Evolutionary conservation across 2,888 invertebrate genomes (phyloP), one percentile per base, ranked within the genome.

Genomic region (Muschampia plurimacula): DNA sequence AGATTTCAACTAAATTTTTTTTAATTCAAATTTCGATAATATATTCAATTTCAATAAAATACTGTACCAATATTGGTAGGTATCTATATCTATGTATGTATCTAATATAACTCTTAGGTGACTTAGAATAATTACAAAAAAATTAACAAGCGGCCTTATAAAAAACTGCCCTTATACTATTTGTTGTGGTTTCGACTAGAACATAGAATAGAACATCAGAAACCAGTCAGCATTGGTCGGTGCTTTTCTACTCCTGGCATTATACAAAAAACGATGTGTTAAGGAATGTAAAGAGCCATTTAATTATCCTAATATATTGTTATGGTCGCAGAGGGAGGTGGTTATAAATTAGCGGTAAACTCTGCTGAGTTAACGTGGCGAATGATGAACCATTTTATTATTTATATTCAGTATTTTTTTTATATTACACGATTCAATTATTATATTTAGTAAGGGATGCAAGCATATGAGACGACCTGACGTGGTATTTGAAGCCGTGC

Each of bases 251-350:
- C 89, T 90, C 81, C 88, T 89, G 89, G 86, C 89, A 86, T 89
- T 86, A 85, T 88, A 88, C 84, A 93, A 94, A 91, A 94, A 94
- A 91, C 87, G 86, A 92, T 86, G 93, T 92, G 92, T 93, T 92
- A 92, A 92, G 91, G 94, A 94, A 94, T 94, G 93, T 92, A 94
- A 94, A 90, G 91, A 93, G 92, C 92, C 91, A 89, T 93, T 94
- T 94, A 94, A 94, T 94, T 94, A 94, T 92, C 92, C 88, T 94
- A 92, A 94, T 93, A 93, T 93, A 93, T 93, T 93, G 93, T 93
- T 92, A 92, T 91, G 89, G 91, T 89, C 90, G 83, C 87, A 81
- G 86, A 88, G 91, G 91, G 92, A 89, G 90, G 90, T 85, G 88
- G 90, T 88, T 87, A 90, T 93, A 93, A 92, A 92, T 93, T 91